Base-by-base conservation (phyloP, 2,888 invertebrate species). In the Helleia helle region DNA sequence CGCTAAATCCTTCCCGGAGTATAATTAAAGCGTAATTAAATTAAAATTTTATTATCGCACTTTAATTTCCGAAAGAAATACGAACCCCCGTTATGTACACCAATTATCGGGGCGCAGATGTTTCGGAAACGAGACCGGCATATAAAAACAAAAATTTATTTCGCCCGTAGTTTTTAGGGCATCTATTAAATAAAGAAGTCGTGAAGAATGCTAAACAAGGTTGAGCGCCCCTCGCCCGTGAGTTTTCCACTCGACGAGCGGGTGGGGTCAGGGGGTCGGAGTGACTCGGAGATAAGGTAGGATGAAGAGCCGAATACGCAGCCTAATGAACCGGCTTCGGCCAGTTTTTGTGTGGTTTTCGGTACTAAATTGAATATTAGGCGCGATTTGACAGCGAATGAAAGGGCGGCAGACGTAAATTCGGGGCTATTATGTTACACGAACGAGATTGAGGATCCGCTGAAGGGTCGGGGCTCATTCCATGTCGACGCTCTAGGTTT, bases 121-220 rank as follows among this genome's bases (percentile, higher is more conserved):
- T 70, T 67, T 65, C 64, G 63, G 62, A 58, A 62, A 62, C 66
- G 66, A 65, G 71, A 76, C 74, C 71, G 70, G 59, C 68, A 73
- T 71, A 79, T 73, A 73, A 77, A n/a, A 76, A 73, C 66, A 75
- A 79, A 80, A 79, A 79, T n/a, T n/a, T 80, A 83, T 80, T 77
- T 77, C 65, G 71, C 74, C 71, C 72, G 70, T 72, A 71, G 70
- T 71, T 73, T 62, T 79, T 79, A 74, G 71, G 72, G 77, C 75
- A 80, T 79, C 80, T 79, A 81, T 83, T 83, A 83, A 83, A 80
- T 81, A 83, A 83, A 81, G 80, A 81, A 77, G 74, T 75, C 73
- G 81, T 70, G 74, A 72, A 77, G 83, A 83, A 83, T 83, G 83
- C 79, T 80, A 83, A 84, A 79, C 79, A 83, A 84, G 80, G 80